phyloP scores from a whole-genome alignment of 2,113 vertebrate genomes.

The Psephotus haematonotus region DNA sequence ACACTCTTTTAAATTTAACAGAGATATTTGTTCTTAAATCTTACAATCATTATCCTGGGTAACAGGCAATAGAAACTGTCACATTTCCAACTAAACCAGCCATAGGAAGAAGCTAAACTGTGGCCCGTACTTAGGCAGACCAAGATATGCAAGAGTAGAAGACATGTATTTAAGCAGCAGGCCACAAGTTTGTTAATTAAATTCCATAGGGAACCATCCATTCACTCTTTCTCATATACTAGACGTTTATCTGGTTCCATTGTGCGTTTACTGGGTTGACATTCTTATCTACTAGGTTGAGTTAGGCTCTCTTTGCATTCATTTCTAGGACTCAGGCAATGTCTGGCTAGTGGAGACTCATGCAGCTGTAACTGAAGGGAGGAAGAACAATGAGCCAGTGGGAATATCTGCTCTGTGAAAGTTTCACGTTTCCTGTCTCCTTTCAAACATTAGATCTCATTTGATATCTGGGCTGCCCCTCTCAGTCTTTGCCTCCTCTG shows the following conservation, averaged over 20 bases:
- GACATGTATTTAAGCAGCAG: not conserved
- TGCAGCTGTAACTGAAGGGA: not conserved
- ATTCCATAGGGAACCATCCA: fast-evolving
- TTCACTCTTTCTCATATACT: not conserved
- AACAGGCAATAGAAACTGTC: not conserved
- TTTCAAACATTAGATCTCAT: not conserved
- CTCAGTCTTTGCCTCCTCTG: not conserved
- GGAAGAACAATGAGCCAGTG: not conserved
- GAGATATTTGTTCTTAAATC: not conserved
- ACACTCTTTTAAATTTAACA: not conserved
- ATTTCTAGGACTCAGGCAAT: not conserved
- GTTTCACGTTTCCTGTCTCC: not conserved
- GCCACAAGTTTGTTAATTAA: not conserved
- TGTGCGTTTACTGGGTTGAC: not conserved
- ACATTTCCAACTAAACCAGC: not conserved
- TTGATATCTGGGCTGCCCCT: not conserved
- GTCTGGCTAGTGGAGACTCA: not conserved
- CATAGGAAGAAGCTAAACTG: not conserved
- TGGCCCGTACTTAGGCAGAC: not conserved
- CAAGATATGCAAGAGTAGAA: not conserved
- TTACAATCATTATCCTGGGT: not conserved
- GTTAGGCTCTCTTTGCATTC: not conserved
- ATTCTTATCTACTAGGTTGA: not conserved
- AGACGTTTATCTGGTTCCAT: not conserved
- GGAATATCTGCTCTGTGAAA: not conserved